Evolutionary conservation across 2,113 vertebrate species (phyloP), one percentile per base, ranked within the genome.

Genomic region (Pteropus alecto): DNA sequence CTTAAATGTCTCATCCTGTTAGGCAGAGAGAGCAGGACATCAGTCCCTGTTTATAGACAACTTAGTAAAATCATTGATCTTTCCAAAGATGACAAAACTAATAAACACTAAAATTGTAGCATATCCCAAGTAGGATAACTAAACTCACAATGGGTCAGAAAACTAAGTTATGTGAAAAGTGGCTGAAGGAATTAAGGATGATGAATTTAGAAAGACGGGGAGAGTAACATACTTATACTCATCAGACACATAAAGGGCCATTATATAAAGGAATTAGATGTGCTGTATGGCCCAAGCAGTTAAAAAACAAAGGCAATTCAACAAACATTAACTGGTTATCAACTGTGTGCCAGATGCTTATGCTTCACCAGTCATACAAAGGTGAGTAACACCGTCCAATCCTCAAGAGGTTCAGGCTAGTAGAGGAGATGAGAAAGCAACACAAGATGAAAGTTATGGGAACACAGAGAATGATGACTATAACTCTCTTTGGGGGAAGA

Each of bases 31-130:
- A 92, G 58, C 48, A 60, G 43, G 43, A 11, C 18, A 85, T 65
- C 30, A n/a, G n/a, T 51, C 22, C 61, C 76, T 77, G 26, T 76
- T 41, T 74, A 71, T 0, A 70, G n/a, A 85, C 2, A 14, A 65
- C 8, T 87, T 48, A 87, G 46, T 46, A 86, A 94, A 33, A 89
- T 33, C 86, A 78, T 7, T 68, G 51, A 89, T 28, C 56, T 82
- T 84, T 60, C 54, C 63, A 74, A 89, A 97, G 79, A 79, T 35
- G 73, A 83, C 43, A 95, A 79, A 93, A 82, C 41, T 54, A 79
- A 85, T 46, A 89, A 85, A 95, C 18, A 79, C 22, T 93, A 93
- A 95, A 90, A 93, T 0, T 18, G 26, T 3, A 67, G 71, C 60
- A 56, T 74, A 93, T n/a, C 43, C 65, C 74, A 24, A 76, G 26